Conservation (phyloP, 2,888 invertebrate species). For the Taphrorychus bicolor region DNA sequence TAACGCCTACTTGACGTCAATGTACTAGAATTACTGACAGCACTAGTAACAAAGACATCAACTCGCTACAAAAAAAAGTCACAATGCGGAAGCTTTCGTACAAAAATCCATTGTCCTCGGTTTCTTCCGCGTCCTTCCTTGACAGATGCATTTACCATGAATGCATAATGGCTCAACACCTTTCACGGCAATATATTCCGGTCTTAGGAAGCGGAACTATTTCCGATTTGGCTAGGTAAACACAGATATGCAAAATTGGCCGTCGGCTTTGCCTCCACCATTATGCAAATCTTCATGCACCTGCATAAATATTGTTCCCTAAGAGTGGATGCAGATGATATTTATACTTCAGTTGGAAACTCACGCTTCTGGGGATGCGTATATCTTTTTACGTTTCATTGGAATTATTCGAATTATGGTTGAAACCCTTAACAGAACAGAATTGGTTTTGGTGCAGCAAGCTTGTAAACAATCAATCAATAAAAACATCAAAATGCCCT, state of each 20-base stretch:
- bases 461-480: too few species aligned
- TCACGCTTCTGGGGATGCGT: neutral
- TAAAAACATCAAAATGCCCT: too few species aligned
- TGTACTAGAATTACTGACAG: too few species aligned
- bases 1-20: too few species aligned
- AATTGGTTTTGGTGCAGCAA: too few species aligned
- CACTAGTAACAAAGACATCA: too few species aligned
- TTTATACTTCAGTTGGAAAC: slow-evolving; percentile 6
- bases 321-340: slow-evolving; percentile 21
- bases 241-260: slow-evolving; percentile 34
- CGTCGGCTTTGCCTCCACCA: slow-evolving; percentile 26
- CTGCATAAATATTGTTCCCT: slow-evolving; percentile 37
- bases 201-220: slow-evolving; percentile 18
- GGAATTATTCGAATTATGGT: too few species aligned
- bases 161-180: slow-evolving; percentile 16
- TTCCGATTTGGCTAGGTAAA: slow-evolving; percentile 31
- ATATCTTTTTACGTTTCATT: too few species aligned
- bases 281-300: slow-evolving; percentile 33
- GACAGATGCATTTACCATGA: neutral
- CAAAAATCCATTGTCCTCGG: neutral
- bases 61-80: too few species aligned
- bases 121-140: neutral
- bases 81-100: too few species aligned
- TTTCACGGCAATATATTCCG: slow-evolving; percentile 15
- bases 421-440: too few species aligned